Evolutionary conservation across 92 coral and sea anemone genomes (phyloP).

Genomic region (Epizoanthus ramosus): DNA sequence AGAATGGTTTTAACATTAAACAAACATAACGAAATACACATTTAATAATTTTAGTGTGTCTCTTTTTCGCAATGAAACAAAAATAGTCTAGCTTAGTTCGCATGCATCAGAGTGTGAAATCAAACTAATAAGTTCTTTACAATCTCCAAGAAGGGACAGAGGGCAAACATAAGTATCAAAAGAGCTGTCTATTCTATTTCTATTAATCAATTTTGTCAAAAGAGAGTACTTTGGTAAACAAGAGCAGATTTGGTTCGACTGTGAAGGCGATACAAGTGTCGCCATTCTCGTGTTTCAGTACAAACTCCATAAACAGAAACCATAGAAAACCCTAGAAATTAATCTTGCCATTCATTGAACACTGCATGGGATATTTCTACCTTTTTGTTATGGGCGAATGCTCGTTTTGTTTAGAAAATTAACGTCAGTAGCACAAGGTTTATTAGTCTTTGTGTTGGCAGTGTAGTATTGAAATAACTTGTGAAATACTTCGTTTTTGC

Average conservation of each 20-base stretch:
- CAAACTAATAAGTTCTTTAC: background rate
- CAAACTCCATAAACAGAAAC: background rate
- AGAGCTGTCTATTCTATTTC: no score
- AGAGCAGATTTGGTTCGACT: background rate
- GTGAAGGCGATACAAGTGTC: background rate
- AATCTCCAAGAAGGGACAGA: background rate
- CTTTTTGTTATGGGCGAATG: conserved; percentile 17
- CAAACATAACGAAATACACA: conserved; percentile 5
- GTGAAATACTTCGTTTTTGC: background rate
- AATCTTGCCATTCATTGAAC: background rate
- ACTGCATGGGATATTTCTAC: background rate
- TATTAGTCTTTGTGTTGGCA: background rate
- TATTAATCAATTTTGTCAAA: background rate
- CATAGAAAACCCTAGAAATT: background rate
- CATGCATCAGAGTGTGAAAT: background rate
- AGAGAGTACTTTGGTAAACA: conserved; percentile 13
- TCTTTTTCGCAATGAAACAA: background rate
- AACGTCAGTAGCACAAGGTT: conserved; percentile 9
- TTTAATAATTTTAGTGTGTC: background rate
- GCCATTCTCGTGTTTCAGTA: conserved; percentile 4
- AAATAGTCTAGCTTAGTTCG: background rate
- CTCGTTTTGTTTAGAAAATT: conserved; percentile 30
- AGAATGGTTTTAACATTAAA: background rate
- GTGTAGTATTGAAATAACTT: background rate
- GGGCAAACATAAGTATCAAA: background rate